These are phyloP conservation scores for Ranitomeya variabilis DNA, from an alignment of 2,113 vertebrate species.

Conservation along the genomic window DNA sequence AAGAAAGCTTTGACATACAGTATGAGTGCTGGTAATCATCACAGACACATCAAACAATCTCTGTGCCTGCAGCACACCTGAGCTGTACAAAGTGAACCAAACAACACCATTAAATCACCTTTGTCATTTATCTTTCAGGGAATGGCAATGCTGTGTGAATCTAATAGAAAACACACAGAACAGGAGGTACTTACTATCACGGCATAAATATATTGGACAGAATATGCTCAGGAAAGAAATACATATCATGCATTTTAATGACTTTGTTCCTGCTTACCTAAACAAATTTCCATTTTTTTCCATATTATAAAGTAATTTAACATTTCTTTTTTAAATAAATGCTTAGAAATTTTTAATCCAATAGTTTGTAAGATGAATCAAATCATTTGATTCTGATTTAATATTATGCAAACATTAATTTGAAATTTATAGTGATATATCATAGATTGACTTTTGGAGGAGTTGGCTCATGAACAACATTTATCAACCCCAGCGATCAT, in stretches of 20 bases:
- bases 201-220: slow-evolving; percentile 19
- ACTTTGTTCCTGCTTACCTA: neutral
- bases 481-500: too few relatives aligned
- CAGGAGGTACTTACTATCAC: slow-evolving; percentile 15
- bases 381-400: neutral
- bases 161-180: slow-evolving; percentile 24
- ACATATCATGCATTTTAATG: neutral
- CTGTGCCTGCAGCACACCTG: slow-evolving; percentile 9
- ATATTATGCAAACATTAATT: too few relatives aligned
- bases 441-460: too few relatives aligned
- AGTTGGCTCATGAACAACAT: too few relatives aligned
- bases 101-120: slow-evolving; percentile 26
- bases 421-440: too few relatives aligned
- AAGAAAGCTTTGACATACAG: neutral
- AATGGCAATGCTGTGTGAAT: slow-evolving; percentile 13
- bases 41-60: slow-evolving; percentile 12
- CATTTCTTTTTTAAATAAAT: neutral
- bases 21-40: slow-evolving; percentile 3
- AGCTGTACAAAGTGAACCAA: slow-evolving; percentile 22
- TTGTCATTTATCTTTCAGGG: slow-evolving; percentile 24
- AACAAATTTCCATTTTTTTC: neutral
- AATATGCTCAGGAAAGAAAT: slow-evolving; percentile 6
- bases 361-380: neutral
- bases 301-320: neutral
- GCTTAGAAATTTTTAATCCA: neutral